Conservation (phyloP, 2,113 vertebrate species). For the Nesoenas mayeri region DNA sequence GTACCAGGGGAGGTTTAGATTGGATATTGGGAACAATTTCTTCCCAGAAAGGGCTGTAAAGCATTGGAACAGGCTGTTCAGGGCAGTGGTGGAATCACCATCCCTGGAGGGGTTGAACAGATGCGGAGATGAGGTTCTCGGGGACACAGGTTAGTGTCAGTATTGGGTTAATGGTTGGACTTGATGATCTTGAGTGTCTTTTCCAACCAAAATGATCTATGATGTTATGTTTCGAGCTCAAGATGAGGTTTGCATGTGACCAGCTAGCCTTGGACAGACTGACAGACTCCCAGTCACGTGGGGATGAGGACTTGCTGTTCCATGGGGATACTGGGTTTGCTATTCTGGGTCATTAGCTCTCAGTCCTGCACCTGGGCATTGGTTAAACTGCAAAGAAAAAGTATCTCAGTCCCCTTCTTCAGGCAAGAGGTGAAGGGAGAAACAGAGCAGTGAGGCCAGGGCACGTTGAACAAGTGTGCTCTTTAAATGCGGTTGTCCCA, state of each 20-base stretch:
- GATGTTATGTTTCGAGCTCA: not conserved
- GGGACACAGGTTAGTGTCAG: too few relatives aligned
- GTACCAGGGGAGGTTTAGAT: too few relatives aligned
- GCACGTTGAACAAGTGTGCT: fast-evolving
- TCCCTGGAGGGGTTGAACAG: too few relatives aligned
- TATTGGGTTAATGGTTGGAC: too few relatives aligned
- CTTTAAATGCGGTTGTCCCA: not conserved
- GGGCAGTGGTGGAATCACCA: too few relatives aligned
- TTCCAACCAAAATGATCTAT: too few relatives aligned
- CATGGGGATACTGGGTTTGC: not conserved
- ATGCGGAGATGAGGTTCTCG: too few relatives aligned
- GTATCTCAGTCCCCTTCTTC: not conserved
- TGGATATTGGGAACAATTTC: too few relatives aligned
- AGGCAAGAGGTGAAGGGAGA: not conserved
- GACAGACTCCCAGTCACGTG: fast-evolving
- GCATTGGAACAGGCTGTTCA: too few relatives aligned
- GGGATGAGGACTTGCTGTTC: not conserved
- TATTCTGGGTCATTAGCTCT: not conserved
- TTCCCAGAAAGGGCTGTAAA: too few relatives aligned
- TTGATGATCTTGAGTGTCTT: too few relatives aligned
- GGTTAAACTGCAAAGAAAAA: not conserved
- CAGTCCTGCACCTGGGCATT: not conserved
- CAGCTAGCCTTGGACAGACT: not conserved
- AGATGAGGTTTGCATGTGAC: not conserved
- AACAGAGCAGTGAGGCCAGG: not conserved